A percentile compares a stretch with the other conserved stretches of the same genome.
These are phyloP conservation scores for Bos taurus DNA, from an alignment of 2,113 vertebrate genomes.

Conservation along the genomic window ARS-UCD2.0 NC_037335.1:25699501-25700000, in stretches of 20 bases:
- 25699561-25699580: background rate
- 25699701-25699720: background rate
- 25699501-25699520: background rate
- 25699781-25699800: background rate
- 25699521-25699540: background rate
- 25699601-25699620: background rate
- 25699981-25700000: background rate
- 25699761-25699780: background rate
- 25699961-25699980: background rate
- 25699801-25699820: background rate
- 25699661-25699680: background rate
- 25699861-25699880: background rate
- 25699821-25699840: background rate
- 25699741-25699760: background rate
- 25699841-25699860: background rate
- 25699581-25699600: background rate
- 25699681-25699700: rapidly evolving
- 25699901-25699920: background rate
- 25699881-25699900: background rate
- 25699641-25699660: background rate
- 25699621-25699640: background rate
- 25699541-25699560: background rate
- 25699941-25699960: background rate
- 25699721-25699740: background rate
- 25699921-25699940: background rate